Evolutionary conservation across 2,888 invertebrate species (phyloP), one percentile per base, ranked within the genome.

Genomic region (Physocephala rufipes): DNA sequence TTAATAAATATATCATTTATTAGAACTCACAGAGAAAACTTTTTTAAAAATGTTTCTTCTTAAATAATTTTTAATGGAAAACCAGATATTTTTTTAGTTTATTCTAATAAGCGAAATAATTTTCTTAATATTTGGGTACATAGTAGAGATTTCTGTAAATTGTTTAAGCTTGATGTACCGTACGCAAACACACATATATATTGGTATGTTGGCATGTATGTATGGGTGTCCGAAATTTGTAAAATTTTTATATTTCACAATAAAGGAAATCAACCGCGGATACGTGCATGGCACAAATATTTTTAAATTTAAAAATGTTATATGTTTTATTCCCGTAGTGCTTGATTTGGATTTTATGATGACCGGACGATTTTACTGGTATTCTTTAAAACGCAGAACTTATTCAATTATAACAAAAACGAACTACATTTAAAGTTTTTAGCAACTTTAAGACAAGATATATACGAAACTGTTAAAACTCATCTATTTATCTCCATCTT

Each of bases 221-320:
- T n/a, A n/a, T n/a, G n/a, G n/a, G n/a, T n/a, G n/a, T n/a, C n/a
- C n/a, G n/a, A n/a, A n/a, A n/a, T 36, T 36, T 36, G 36, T 49
- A 19, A 49, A 49, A 28, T 15, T 28, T 28, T 28, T 58, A 36
- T 36, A 36, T 9, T 36, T 36, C 36, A 36, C 36, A 36, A 36
- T 36, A 36, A 36, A 36, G 26, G 26, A 3, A 28, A 24, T 24
- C 3, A 15, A 65, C 51, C 24, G 24, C 36, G 36, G 53, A 21
- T 65, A 53, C 51, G 66, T 36, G 66, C 66, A 55, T 30, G 36
- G 66, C 66, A 66, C 66, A 66, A 53, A 66, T 53, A 2, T 28
- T 58, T 58, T 9, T 28, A 58, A 26, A 21, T 1, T 36, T 36
- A 4, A 36, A 36, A 36, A 36, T 36, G 4, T 36, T 36, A 9